Base-by-base conservation (phyloP, 2,888 invertebrate species). In the Tenthredo distinguenda region DNA sequence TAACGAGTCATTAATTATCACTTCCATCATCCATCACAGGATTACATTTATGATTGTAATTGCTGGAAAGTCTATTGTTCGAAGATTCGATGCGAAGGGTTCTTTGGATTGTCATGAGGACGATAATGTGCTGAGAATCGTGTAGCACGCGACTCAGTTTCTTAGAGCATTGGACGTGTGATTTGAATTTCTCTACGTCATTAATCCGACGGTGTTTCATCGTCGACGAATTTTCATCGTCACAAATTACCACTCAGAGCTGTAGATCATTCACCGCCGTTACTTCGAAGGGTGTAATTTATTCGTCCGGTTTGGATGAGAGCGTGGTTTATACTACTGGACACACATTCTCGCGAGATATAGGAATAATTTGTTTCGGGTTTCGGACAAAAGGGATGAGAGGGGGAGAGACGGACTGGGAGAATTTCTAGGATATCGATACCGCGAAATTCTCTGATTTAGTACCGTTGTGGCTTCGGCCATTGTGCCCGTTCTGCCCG, bases 381-480 rank as follows among this genome's bases (percentile, higher is more conserved):
- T 47, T 77, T 77, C 18, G 31, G 77, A 77, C 26, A 34, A 50
- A 18, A 21, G n/a, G 40, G 62, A 81, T 62, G 26, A 81, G n/a
- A 58, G 26, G 21, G 62, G 62, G 37, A 58, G 37, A 37, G 2
- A 62, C 7, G 26, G 4, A 40, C 40, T 40, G 12, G 40, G 58
- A 50, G 34, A 62, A 62, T 62, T 40, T 62, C 50, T 55, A 9
- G 26, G 31, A 55, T 26, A 77, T 81, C 81, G 58, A 68, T 68
- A 31, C 40, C 58, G 12, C 81, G 40, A 40, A 81, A 37, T 81
- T 81, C 62, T 58, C 37, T 62, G 58, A 81, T 81, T 81, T 81
- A 81, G 62, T 81, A 43, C 81, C 37, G 21, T 62, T 62, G 81
- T 81, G 81, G 58, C 21, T 81, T 62, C 62, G 31, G 40, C 81